Percentiles rank a stretch among this genome's conserved stretches.
Evolutionary conservation across 2,888 invertebrate species (phyloP).

Genomic region (Rambutsinella grinnellia): DNA sequence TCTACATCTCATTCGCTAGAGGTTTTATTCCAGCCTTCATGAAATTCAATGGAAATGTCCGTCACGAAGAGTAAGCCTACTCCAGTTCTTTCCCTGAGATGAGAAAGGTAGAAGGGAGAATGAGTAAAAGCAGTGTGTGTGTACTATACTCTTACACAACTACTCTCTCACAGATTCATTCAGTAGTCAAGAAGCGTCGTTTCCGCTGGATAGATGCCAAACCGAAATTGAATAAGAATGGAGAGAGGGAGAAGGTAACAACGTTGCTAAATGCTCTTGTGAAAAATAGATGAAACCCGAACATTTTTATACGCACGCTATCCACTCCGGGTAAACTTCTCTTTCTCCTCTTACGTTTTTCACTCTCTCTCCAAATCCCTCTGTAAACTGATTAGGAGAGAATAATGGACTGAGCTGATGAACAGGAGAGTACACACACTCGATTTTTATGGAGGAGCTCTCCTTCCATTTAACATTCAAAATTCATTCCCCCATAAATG

Average conservation of each 20-base stretch:
- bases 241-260: constrained; percentile 24
- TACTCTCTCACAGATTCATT: constrained; percentile 29
- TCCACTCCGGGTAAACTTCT: background rate
- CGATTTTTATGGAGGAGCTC: too few relatives aligned
- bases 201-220: constrained; percentile 48
- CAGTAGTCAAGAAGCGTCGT: constrained; percentile 51
- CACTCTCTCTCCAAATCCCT: too few relatives aligned
- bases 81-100: too few relatives aligned
- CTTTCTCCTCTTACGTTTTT: too few relatives aligned
- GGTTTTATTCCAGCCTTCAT: background rate
- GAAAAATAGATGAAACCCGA: constrained; percentile 44
- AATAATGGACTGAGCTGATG: constrained; percentile 18
- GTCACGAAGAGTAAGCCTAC: background rate
- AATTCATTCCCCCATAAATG: background rate
- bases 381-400: background rate
- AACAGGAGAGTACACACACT: background rate
- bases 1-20: background rate
- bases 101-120: background rate
- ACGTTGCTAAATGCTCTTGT: constrained; percentile 31
- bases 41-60: background rate
- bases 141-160: too few relatives aligned
- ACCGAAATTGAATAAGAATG: constrained; percentile 53
- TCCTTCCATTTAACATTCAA: background rate
- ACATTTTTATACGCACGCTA: constrained; percentile 11
- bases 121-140: background rate